These are phyloP conservation scores for Allygus modestus DNA, from an alignment of 2,888 invertebrate genomes.

Conservation along the genomic window DNA sequence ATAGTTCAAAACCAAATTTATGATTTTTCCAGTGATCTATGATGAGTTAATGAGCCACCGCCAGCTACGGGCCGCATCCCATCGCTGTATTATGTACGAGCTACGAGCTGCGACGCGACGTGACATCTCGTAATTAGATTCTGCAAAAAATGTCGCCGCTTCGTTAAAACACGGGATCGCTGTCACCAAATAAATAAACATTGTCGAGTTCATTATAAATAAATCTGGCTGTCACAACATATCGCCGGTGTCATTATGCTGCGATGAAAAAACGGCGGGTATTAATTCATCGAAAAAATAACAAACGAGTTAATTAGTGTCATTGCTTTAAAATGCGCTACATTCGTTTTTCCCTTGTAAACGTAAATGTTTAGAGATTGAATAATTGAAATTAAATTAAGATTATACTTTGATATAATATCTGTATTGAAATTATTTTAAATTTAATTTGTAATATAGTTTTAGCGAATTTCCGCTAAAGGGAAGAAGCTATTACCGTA, in stretches of 20 bases:
- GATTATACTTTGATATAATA: too few species aligned
- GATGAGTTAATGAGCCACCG: not conserved
- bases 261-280: constrained; percentile 12
- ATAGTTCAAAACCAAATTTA: not conserved
- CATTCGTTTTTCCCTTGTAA: too few species aligned
- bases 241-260: constrained; percentile 11
- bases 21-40: not conserved
- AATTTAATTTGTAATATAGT: too few species aligned
- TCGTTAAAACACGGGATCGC: not conserved
- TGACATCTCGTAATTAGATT: constrained; percentile 10
- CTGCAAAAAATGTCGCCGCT: constrained; percentile 25
- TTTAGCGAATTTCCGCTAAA: too few species aligned
- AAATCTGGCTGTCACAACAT: constrained; percentile 45
- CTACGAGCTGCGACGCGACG: not conserved
- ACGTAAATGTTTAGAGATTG: too few species aligned
- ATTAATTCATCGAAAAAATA: constrained; percentile 22
- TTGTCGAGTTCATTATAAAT: constrained; percentile 33
- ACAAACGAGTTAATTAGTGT: not conserved
- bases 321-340: not conserved
- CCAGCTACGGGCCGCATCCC: not conserved
- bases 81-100: not conserved
- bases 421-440: too few species aligned
- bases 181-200: constrained; percentile 35
- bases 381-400: too few species aligned
- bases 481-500: too few species aligned